Evolutionary conservation across 2,888 invertebrate species (phyloP).

Genomic region (Tholera decimalis): DNA sequence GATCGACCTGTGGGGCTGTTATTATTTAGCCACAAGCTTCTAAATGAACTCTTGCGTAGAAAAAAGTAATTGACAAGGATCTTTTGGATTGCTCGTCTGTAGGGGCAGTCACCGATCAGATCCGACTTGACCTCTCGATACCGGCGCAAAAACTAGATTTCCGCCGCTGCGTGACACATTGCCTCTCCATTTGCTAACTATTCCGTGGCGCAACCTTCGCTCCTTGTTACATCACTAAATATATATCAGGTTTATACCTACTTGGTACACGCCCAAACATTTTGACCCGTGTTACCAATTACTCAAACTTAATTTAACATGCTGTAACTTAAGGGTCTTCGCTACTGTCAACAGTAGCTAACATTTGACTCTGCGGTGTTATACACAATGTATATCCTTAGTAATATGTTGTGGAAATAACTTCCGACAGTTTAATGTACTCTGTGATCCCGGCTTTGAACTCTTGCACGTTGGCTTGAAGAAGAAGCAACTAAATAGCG

Average conservation of each 20-base stretch:
- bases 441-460: conserved; percentile 12
- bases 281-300: conserved; percentile 68
- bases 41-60: too few relatives aligned
- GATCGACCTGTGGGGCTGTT: too few relatives aligned
- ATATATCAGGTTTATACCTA: conserved; percentile 51
- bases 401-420: conserved; percentile 47
- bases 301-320: conserved; percentile 65
- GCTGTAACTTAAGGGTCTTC: conserved; percentile 58
- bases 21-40: too few relatives aligned
- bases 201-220: conserved; percentile 29
- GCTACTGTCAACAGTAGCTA: conserved; percentile 50
- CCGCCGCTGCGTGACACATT: neutral
- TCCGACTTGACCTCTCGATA: neutral
- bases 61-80: too few relatives aligned
- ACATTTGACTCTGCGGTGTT: conserved; percentile 50
- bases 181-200: conserved; percentile 16
- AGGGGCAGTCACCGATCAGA: neutral
- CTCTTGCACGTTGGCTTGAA: neutral
- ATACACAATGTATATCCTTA: conserved; percentile 42
- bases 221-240: conserved; percentile 42
- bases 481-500: neutral
- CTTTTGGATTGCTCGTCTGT: too few relatives aligned
- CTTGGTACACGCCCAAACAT: conserved; percentile 37
- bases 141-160: too few relatives aligned
- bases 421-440: conserved; percentile 54